Base-by-base conservation (phyloP, 2,797 vertebrate species). In the Garrulus glandarius region DNA sequence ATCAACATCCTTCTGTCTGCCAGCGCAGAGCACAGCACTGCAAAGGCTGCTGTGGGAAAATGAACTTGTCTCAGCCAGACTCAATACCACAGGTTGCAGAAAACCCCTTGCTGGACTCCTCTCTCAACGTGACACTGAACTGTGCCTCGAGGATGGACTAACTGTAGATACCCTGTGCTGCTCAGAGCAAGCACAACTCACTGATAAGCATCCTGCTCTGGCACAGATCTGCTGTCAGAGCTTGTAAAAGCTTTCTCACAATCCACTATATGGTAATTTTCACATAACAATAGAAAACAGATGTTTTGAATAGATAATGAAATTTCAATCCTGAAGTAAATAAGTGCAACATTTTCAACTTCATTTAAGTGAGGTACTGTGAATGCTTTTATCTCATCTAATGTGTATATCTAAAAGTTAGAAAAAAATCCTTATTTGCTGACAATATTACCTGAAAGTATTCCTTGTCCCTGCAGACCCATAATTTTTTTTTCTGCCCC, bases 231-330 rank as follows among this genome's bases (percentile, higher is more conserved):
- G 26, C 44, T 90, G 39, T 34, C 44, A 84, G 76, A 91, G 34
- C 32, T 79, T 72, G n/a, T 93, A 76, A 69, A 86, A 81, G 12
- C 20, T 26, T 50, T 90, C 83, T 83, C 1, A 1, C 27, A 56
- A 55, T 56, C 36, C 29, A 19, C 22, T 87, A 3, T 26, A 74
- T 10, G 20, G 52, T 64, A 89, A 87, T 89, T 94, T 96, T 85
- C 56, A 60, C 41, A 57, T 67, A 80, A 77, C 52, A 89, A 44
- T 57, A 67, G 34, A 89, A 92, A 85, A 63, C 46, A 93, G 89
- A 84, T 87, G 60, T 82, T 95, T 96, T 71, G 59, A 75, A 78
- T 52, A 79, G 69, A 82, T 90, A 84, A 94, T 59, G 9, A 75
- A 78, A 93, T 69, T 78, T 70, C 29, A 92, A 4, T 71, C 76